Conservation (phyloP, 2,888 invertebrate species). For the Chloromyia formosa region DNA sequence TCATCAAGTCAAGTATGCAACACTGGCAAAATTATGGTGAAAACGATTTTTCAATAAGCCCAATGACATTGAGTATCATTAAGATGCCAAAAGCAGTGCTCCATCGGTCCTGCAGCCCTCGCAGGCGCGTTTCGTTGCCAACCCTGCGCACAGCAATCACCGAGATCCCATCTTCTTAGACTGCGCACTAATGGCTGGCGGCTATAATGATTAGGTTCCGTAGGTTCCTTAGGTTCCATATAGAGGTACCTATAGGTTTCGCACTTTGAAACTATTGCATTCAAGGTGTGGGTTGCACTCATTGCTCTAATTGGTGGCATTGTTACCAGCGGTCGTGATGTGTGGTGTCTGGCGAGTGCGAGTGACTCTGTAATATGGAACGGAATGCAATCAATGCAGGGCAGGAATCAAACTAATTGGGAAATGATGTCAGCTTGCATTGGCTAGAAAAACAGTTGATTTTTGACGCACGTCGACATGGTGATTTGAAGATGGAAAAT, state of each 20-base stretch:
- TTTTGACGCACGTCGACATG: no score
- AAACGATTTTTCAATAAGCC: slow-evolving; percentile 40
- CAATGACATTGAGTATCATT: slow-evolving; percentile 40
- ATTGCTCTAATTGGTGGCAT: slow-evolving; percentile 39
- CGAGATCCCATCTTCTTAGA: slow-evolving; percentile 9
- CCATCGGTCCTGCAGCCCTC: neutral
- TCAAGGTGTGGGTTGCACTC: slow-evolving; percentile 40
- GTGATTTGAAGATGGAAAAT: no score
- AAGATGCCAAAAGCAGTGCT: slow-evolving; percentile 26
- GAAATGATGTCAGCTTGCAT: neutral
- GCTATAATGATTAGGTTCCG: slow-evolving; percentile 35
- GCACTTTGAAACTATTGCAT: slow-evolving; percentile 27
- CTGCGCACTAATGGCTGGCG: slow-evolving; percentile 33
- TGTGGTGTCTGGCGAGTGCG: slow-evolving; percentile 25
- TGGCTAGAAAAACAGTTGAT: neutral
- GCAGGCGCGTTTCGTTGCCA: neutral
- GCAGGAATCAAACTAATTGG: slow-evolving; percentile 31
- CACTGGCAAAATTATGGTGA: slow-evolving; percentile 36
- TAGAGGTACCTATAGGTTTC: neutral
- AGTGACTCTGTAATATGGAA: neutral
- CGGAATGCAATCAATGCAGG: slow-evolving; percentile 28
- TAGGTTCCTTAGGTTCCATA: neutral
- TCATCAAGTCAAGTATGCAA: neutral
- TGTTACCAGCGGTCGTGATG: slow-evolving; percentile 38
- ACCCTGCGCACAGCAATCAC: neutral